Evolutionary conservation across 2,113 vertebrate genomes (phyloP).

Genomic region (Phalacrocorax pelagicus): DNA sequence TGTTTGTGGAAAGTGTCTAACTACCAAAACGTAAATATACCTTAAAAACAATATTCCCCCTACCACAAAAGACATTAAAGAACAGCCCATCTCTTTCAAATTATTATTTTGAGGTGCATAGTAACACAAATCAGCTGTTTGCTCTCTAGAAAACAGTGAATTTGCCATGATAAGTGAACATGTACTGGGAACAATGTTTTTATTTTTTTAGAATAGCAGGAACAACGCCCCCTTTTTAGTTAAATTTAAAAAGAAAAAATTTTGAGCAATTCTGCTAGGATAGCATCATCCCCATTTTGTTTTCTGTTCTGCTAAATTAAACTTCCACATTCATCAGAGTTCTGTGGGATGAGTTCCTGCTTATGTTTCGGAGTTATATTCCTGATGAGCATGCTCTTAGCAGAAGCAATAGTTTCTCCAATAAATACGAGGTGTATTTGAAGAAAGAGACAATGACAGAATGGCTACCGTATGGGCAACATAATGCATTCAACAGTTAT

Average conservation of each 20-base stretch:
- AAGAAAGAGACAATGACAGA: slow-evolving; percentile 16
- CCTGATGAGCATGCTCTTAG: slow-evolving; percentile 14
- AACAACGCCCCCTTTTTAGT: background rate
- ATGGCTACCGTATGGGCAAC: background rate
- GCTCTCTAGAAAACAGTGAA: background rate
- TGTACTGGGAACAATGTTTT: background rate
- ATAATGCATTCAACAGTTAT: slow-evolving; percentile 26
- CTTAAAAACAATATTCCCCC: background rate
- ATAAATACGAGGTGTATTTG: slow-evolving; percentile 11
- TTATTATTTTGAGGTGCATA: background rate
- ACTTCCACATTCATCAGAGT: slow-evolving; percentile 2
- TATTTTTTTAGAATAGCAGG: background rate
- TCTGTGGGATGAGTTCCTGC: slow-evolving; percentile 14
- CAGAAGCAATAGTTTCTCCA: slow-evolving; percentile 30
- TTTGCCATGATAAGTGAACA: background rate
- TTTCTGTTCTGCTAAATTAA: background rate
- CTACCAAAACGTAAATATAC: background rate
- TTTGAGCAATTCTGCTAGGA: background rate
- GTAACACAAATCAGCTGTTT: background rate
- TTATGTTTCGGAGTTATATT: slow-evolving; percentile 15
- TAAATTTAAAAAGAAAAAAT: background rate
- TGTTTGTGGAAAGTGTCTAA: background rate
- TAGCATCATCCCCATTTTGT: background rate
- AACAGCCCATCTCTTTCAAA: background rate
- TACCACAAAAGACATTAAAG: background rate